Evolutionary conservation across 2,888 invertebrate species (phyloP).

Genomic region (Prenolepis imparis): DNA sequence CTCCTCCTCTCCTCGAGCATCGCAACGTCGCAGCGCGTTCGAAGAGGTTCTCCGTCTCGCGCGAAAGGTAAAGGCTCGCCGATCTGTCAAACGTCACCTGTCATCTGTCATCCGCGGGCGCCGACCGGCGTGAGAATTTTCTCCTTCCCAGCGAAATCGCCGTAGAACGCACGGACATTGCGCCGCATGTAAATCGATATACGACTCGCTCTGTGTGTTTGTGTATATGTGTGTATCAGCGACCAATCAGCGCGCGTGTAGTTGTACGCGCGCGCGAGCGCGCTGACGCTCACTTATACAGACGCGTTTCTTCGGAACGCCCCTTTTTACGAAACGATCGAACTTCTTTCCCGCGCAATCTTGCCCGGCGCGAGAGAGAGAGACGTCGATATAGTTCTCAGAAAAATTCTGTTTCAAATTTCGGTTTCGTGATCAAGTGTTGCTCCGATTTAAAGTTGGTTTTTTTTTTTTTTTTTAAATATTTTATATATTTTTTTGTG

Average conservation of each 20-base stretch:
- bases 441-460: too few relatives aligned
- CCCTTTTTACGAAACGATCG: constrained; percentile 73
- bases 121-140: not conserved
- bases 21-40: too few relatives aligned
- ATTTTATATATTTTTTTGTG: not conserved
- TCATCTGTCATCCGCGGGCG: not conserved
- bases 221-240: not conserved
- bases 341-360: constrained; percentile 79
- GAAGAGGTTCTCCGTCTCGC: too few relatives aligned
- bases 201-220: constrained; percentile 42
- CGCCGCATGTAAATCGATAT: constrained; percentile 79
- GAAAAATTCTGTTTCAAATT: not conserved
- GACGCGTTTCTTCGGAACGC: constrained; percentile 73
- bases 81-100: too few relatives aligned
- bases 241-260: not conserved
- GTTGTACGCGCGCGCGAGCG: not conserved
- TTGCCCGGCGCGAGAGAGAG: constrained; percentile 49
- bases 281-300: constrained; percentile 23
- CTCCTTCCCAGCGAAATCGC: constrained; percentile 62
- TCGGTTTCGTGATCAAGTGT: not conserved
- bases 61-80: too few relatives aligned
- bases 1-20: too few relatives aligned
- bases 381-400: constrained; percentile 27
- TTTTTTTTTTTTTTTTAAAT: not conserved
- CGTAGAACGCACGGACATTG: constrained; percentile 54